Evolutionary conservation across 53 echinoderm and acorn worm species (phyloP), one percentile per base, ranked within the genome.

Genomic region (Paracentrotus lividus): DNA sequence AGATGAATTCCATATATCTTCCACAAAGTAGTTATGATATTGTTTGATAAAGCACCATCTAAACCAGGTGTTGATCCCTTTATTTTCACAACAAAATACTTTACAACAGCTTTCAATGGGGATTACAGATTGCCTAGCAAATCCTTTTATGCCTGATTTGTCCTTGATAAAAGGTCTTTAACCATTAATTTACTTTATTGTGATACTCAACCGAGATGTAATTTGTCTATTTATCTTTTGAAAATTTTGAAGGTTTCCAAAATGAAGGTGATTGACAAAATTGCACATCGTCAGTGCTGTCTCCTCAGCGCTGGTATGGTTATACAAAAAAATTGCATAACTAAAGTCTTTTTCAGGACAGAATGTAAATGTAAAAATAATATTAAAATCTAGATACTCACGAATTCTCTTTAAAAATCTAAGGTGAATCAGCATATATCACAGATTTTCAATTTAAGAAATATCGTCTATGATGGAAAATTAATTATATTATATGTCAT

Each of bases 61-160:
- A 44, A 78, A 78, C n/a, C 81, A 78, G 81, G 81, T 78, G 81
- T 49, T 81, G 81, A 81, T 81, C 26, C 27, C 67, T 18, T 45
- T 81, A 47, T 49, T 81, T 81, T 81, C 47, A n/a, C 49, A 81
- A 81, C 81, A 81, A 81, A 81, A 81, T 47, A 47, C 8, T 81
- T 81, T 76, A 23, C 81, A n/a, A 18, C 42, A 34, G 42, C 26
- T 81, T 81, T 81, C 44, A 81, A 47, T 45, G 49, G 47, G 81
- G 81, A 81, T 45, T 38, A 81, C 10, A n/a, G 7, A 45, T 45
- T 81, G 27, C 27, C n/a, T 45, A 45, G 10, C 10, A 7, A 16
- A 81, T 44, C 47, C 27, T 10, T n/a, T 45, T 3, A 43, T 6
- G 81, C 81, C 33, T 81, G 81, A 81, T 45, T 76, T 76, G 18